Conservation (phyloP, 2,797 vertebrate genomes). For the Poeciliopsis paucimaculata region DNA sequence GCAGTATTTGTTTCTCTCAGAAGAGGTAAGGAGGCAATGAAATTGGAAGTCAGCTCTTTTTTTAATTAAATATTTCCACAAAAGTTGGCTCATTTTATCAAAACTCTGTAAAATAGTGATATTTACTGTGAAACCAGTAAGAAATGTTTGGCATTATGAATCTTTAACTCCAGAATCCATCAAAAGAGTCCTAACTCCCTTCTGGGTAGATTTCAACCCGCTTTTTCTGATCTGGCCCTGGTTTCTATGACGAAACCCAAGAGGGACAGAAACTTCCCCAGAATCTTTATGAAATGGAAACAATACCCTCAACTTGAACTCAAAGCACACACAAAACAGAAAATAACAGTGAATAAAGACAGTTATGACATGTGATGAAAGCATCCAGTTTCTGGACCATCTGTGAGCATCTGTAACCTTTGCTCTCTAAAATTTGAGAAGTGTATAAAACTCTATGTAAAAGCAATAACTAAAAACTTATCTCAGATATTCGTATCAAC, state of each 20-base stretch:
- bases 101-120: background rate
- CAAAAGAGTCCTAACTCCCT: too few species aligned
- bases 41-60: background rate
- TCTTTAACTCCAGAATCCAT: too few species aligned
- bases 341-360: background rate
- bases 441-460: background rate
- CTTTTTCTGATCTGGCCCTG: too few species aligned
- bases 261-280: too few species aligned
- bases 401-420: background rate
- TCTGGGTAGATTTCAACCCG: too few species aligned
- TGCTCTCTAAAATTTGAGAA: background rate
- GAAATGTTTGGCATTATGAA: too few species aligned
- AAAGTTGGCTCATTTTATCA: background rate
- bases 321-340: too few species aligned
- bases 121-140: too few species aligned
- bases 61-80: background rate
- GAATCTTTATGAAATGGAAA: too few species aligned
- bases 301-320: too few species aligned
- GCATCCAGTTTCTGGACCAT: background rate
- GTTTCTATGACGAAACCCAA: too few species aligned
- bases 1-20: background rate
- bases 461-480: background rate
- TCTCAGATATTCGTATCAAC: background rate
- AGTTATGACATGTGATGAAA: background rate
- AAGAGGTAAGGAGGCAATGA: background rate